Base-by-base conservation (phyloP, 2,888 invertebrate genomes). In the Geotrupes spiniger region DNA sequence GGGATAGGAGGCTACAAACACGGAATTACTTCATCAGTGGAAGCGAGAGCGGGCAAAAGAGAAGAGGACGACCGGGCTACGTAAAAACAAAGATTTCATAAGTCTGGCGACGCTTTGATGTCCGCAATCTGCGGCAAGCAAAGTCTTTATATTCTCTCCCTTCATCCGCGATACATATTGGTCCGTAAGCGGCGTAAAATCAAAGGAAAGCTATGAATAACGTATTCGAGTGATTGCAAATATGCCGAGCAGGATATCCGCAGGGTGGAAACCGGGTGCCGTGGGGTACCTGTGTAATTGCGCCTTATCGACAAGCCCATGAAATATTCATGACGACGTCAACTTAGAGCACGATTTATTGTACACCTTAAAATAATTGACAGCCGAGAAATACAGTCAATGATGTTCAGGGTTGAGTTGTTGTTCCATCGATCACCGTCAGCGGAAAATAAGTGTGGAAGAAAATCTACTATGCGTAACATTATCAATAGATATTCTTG, bases 261-360 rank as follows among this genome's bases (percentile, higher is more conserved):
- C 33, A 26, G 33, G 31, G 43, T 39, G 33, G 33, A 33, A 21
- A 33, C 33, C 15, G 1, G 12, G 33, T 40, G 39, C 46, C 46
- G 56, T 49, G 56, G 54, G 54, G 57, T 6, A 21, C 21, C 21
- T 55, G 49, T 59, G 60, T 67, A 68, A 69, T 68, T 68, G 65
- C 61, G 58, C 59, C 62, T 63, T 61, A 59, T 63, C 63, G 59
- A 53, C 49, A 56, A 47, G 54, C 56, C 58, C 62, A 68, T 70
- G 69, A 64, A 68, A 70, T 68, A 70, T 70, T 70, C 68, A 70
- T 69, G 67, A 62, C 56, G 60, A 36, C 51, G 66, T 66, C 66
- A 66, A 64, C 63, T 65, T 65, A 59, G 61, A 59, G 55, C 53
- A 57, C 63, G 62, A 69, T 68, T 68, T 68, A 68, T 66, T 52